phyloP scores from a whole-genome alignment of 2,113 vertebrate species.

The Neolamprologus fasciatus region DNA sequence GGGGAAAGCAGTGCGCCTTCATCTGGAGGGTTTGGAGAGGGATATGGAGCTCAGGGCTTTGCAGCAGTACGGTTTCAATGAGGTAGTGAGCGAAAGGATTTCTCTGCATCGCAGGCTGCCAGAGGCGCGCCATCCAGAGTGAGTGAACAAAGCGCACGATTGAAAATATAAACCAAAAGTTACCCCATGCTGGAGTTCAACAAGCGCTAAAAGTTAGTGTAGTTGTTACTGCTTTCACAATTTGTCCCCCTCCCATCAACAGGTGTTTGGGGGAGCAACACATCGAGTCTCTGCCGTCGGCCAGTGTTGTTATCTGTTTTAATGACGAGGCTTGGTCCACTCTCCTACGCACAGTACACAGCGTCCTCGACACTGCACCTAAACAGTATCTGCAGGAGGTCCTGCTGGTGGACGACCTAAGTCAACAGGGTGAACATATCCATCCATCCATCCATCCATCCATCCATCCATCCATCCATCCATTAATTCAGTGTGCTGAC shows the following conservation, averaged over 20 bases:
- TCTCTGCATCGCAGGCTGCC: slow-evolving; percentile 73
- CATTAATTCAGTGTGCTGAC: background rate
- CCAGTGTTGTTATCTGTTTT: slow-evolving; percentile 83
- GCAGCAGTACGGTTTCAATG: slow-evolving; percentile 65
- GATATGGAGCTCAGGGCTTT: slow-evolving; percentile 20
- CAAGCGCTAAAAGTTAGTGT: background rate
- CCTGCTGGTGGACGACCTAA: slow-evolving; percentile 84
- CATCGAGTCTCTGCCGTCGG: slow-evolving; percentile 70
- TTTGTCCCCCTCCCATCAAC: background rate
- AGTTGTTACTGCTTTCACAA: background rate
- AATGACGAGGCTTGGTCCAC: slow-evolving; percentile 82
- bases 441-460: background rate
- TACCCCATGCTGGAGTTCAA: background rate
- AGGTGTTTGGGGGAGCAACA: slow-evolving; percentile 77
- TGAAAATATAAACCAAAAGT: background rate
- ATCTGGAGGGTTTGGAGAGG: background rate
- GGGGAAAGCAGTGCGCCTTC: background rate
- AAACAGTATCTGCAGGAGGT: slow-evolving; percentile 75
- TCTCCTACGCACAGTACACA: slow-evolving; percentile 82
- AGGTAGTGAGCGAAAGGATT: slow-evolving; percentile 64
- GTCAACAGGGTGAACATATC: slow-evolving; percentile 70
- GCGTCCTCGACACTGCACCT: slow-evolving; percentile 76
- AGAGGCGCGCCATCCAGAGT: slow-evolving; percentile 79
- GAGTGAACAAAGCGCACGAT: slow-evolving; percentile 53
- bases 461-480: background rate